Evolutionary conservation across 2,888 invertebrate species (phyloP).

Genomic region (Pristionchus fissidentatus): DNA sequence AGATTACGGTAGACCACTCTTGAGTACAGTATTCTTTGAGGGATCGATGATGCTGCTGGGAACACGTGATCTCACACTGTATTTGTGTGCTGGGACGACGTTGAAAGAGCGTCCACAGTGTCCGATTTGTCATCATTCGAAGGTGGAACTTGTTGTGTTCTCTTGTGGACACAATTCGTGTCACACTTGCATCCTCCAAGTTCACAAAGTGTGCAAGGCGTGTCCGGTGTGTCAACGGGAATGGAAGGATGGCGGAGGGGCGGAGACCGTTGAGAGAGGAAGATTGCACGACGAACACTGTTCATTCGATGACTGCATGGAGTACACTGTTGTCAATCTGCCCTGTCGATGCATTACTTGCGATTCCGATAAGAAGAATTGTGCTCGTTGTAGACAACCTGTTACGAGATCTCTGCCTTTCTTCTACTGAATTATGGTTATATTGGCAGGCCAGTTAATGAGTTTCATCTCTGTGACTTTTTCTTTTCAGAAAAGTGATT

Average conservation of each 20-base stretch:
- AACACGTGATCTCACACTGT: not conserved
- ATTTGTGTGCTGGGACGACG: not conserved
- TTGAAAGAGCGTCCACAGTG: not conserved
- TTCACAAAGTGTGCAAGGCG: not conserved
- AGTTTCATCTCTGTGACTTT: too few species aligned
- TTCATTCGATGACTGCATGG: not conserved
- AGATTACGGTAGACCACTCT: not conserved
- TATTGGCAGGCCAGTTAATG: too few species aligned
- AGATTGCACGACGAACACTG: not conserved
- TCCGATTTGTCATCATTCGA: not conserved
- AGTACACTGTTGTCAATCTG: not conserved
- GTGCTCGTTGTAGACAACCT: not conserved
- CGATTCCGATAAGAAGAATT: not conserved
- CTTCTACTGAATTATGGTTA: not conserved
- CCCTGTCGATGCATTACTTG: slow-evolving; percentile 3
- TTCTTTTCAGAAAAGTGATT: too few species aligned
- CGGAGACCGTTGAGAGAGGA: not conserved
- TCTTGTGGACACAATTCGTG: not conserved
- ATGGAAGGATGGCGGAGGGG: not conserved
- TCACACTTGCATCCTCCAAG: not conserved
- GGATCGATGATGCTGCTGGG: slow-evolving; percentile 25
- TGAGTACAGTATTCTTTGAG: not conserved
- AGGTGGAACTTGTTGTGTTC: not conserved
- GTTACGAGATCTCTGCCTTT: not conserved
- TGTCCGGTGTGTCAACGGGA: slow-evolving; percentile 11